phyloP scores from a whole-genome alignment of 2,797 vertebrate genomes.

The Tapirus indicus region DNA sequence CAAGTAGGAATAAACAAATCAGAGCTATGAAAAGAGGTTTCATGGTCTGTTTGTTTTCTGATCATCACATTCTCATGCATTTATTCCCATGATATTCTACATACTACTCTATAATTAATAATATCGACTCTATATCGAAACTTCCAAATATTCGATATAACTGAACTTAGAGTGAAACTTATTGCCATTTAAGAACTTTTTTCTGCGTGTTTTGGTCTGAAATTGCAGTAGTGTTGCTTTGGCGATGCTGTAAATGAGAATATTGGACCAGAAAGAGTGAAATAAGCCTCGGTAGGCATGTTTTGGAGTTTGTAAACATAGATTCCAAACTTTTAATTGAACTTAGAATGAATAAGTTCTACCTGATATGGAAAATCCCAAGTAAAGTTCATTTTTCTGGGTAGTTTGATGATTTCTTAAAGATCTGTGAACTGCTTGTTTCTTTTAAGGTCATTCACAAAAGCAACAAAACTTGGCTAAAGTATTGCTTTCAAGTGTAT shows the following conservation, averaged over 20 bases:
- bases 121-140: conserved; percentile 35
- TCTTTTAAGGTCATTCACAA: conserved; percentile 48
- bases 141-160: conserved; percentile 34
- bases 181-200: conserved; percentile 55
- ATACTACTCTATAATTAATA: conserved; percentile 31
- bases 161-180: conserved; percentile 49
- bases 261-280: background rate
- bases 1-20: conserved; percentile 58
- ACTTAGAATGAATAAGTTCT: conserved; percentile 11
- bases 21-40: conserved; percentile 44
- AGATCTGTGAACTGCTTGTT: background rate
- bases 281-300: background rate
- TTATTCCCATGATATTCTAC: conserved; percentile 1
- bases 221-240: conserved; percentile 20
- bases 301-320: conserved; percentile 59
- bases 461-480: conserved; percentile 54
- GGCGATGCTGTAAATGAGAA: background rate
- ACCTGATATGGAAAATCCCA: background rate
- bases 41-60: conserved; percentile 42
- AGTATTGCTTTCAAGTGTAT: conserved; percentile 14
- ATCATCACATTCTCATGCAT: conserved; percentile 10
- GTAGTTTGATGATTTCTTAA: conserved; percentile 30
- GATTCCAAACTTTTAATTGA: conserved; percentile 54
- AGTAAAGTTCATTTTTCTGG: conserved; percentile 54
- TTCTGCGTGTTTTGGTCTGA: conserved; percentile 46